Conservation (phyloP, 2,113 vertebrate genomes). For the Pangasianodon gigas region DNA sequence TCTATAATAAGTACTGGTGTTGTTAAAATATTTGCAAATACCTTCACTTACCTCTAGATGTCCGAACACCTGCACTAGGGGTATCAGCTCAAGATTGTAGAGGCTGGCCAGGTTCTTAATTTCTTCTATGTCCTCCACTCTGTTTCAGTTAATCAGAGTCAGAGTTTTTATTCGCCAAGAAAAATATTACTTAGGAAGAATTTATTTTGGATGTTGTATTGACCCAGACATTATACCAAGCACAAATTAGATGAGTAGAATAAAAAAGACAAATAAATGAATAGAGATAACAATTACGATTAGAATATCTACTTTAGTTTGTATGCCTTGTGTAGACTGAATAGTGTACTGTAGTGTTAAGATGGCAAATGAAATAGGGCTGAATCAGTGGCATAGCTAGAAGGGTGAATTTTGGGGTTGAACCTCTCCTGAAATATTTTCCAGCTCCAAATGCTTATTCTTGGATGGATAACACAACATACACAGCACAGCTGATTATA, state of each 20-base stretch:
- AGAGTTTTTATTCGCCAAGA: background rate
- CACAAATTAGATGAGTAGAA: background rate
- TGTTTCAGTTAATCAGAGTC: conserved; percentile 43
- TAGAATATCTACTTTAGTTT: background rate
- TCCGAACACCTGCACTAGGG: conserved; percentile 80
- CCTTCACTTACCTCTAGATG: conserved; percentile 73
- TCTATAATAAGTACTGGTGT: background rate
- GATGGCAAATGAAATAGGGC: background rate
- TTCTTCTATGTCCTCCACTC: conserved; percentile 69
- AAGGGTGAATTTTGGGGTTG: background rate
- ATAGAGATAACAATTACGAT: background rate
- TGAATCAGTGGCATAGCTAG: background rate
- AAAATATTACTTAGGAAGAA: background rate
- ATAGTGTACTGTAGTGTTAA: background rate
- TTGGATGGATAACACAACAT: background rate
- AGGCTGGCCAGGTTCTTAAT: conserved; percentile 70
- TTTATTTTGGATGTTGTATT: background rate
- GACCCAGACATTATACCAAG: background rate
- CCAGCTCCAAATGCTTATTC: background rate
- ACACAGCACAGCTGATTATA: background rate
- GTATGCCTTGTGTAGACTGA: background rate
- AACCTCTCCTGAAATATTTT: background rate
- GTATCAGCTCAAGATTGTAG: conserved; percentile 75
- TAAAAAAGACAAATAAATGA: background rate
- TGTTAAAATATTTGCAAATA: background rate